Percentiles rank a stretch among this genome's conserved stretches.
Conservation (phyloP, 2,888 invertebrate genomes). For the Pseudococcus viburni region DNA sequence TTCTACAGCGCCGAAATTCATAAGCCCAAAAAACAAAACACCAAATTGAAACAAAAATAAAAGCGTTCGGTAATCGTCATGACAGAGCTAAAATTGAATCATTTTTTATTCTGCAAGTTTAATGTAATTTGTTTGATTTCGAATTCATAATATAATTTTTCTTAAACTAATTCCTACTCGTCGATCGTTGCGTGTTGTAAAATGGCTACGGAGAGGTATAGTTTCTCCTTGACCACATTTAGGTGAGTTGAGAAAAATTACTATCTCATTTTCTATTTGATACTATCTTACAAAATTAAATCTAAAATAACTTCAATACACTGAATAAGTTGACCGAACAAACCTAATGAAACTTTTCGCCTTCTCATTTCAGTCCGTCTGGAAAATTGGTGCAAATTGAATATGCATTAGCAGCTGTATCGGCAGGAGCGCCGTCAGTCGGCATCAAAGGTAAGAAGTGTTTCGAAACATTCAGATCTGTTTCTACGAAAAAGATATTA, state of each 20-base stretch:
- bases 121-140: background rate
- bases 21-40: conserved; percentile 25
- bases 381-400: conserved; percentile 99
- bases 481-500: background rate
- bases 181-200: conserved; percentile 70
- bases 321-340: background rate
- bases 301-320: too few relatives aligned
- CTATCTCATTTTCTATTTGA: too few relatives aligned
- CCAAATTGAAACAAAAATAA: conserved; percentile 8
- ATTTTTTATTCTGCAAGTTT: background rate
- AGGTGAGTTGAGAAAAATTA: conserved; percentile 74
- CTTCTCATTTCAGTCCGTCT: conserved; percentile 84
- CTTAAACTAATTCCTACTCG: background rate
- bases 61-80: background rate
- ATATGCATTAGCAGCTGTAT: conserved; percentile 98
- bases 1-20: background rate
- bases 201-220: conserved; percentile 96
- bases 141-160: background rate
- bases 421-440: conserved; percentile 98
- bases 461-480: background rate
- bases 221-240: conserved; percentile 93
- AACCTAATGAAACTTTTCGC: conserved; percentile 56
- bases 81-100: conserved; percentile 38
- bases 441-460: conserved; percentile 89
- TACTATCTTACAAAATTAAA: too few relatives aligned